Conservation (phyloP, 2,888 invertebrate species). For the Eudasyphora cyanicolor region DNA sequence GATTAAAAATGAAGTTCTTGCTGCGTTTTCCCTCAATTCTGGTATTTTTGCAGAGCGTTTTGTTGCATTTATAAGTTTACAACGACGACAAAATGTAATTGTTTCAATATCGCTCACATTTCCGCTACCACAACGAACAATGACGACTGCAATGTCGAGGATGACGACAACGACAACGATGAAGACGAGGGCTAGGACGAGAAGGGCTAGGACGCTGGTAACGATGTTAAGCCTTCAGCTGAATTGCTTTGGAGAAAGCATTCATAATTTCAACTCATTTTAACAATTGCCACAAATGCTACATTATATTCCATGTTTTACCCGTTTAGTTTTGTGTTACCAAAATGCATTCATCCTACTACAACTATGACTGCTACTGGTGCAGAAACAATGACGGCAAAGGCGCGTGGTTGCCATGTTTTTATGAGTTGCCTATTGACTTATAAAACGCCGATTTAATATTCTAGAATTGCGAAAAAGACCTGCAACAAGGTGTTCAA, state of each 20-base stretch:
- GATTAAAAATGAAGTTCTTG: neutral
- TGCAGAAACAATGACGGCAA: neutral
- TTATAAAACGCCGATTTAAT: too few relatives aligned
- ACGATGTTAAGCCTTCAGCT: slow-evolving; percentile 54
- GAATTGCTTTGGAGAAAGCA: slow-evolving; percentile 52
- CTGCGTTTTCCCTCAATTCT: neutral
- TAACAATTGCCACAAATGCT: slow-evolving; percentile 63
- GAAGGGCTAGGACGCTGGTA: slow-evolving; percentile 8
- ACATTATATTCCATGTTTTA: slow-evolving; percentile 61
- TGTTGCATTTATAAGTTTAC: slow-evolving; percentile 44
- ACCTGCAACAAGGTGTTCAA: too few relatives aligned
- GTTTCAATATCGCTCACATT: slow-evolving; percentile 29
- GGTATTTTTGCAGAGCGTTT: neutral
- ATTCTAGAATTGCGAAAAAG: too few relatives aligned
- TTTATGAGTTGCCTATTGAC: too few relatives aligned
- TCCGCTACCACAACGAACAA: neutral
- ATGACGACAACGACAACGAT: neutral
- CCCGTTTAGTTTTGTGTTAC: slow-evolving; percentile 52
- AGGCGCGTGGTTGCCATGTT: neutral
- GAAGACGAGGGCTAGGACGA: neutral
- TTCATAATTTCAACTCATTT: slow-evolving; percentile 61
- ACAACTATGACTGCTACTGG: slow-evolving; percentile 13
- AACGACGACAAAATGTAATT: slow-evolving; percentile 49
- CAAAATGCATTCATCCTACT: slow-evolving; percentile 45
- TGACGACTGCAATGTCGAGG: neutral